Base-by-base conservation (phyloP, 1,140 invertebrate species). In the Lordiphosa clarofinis region DNA sequence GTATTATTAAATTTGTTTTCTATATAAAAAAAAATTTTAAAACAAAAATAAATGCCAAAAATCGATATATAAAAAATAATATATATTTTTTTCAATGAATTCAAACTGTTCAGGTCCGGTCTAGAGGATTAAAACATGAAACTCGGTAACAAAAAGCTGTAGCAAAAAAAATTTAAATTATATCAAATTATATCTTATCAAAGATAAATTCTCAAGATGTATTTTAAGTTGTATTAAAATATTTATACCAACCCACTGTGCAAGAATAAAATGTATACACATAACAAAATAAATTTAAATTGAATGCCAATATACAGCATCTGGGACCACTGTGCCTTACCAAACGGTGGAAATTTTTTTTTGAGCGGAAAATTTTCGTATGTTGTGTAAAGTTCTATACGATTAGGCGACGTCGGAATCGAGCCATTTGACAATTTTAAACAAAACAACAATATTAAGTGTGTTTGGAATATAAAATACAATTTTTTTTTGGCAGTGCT, bases 291-390 rank as follows among this genome's bases (percentile, higher is more conserved):
- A 8, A 3, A 11, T 11, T 19, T 28, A 3, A 5, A 4, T 8
- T 31, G 21, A n/a, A 5, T 10, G 15, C 54, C 64, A 69, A 42
- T 59, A 47, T 68, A 33, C 63, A 7, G 8, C 28, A 31, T 31
- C 28, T 31, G 6, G 6, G 6, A 31, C 28, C 28, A 31, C 6
- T 31, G 28, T 31, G 28, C 28, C 28, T 58, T 38, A 6, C 21
- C 62, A 12, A 31, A 46, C 13, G 52, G 65, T 60, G 65, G 65
- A 69, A 69, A 69, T 60, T 69, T 66, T 70, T 69, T 60, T 66
- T 78, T 31, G 71, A 67, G 71, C 68, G 75, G 75, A 82, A 81
- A 82, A 67, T 82, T 74, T 46, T 50, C 10, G 6, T 44, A 38
- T 58, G 31, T 68, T 59, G 66, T 71, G 57, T 56, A 74, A 60